These are phyloP conservation scores for Montipora sp. DNA, from an alignment of 64 coral and sea anemone species.

Conservation along the genomic window DNA sequence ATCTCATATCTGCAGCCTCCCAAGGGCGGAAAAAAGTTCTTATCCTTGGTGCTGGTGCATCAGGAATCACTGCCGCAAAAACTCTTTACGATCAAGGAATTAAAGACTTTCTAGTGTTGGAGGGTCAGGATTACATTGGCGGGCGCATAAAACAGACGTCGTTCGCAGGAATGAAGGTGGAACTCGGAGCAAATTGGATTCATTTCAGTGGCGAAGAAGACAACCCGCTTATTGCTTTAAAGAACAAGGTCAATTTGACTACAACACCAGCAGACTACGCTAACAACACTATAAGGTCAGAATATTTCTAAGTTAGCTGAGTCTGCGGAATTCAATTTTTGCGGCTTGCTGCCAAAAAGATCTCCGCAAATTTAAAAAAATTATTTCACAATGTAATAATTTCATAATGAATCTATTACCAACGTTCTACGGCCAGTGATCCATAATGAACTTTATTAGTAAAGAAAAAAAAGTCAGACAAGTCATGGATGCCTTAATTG, in stretches of 20 bases:
- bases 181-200: conserved; percentile 47
- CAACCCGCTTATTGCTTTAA: background rate
- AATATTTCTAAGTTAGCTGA: background rate
- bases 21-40: conserved; percentile 18
- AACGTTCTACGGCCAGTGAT: no score
- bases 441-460: no score
- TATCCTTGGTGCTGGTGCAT: conserved; percentile 44
- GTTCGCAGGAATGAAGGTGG: conserved; percentile 13
- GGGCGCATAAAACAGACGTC: conserved; percentile 4
- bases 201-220: background rate
- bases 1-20: background rate
- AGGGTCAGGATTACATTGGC: conserved; percentile 52
- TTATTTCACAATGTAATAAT: no score
- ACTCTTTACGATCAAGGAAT: conserved; percentile 19
- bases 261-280: background rate
- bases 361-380: no score
- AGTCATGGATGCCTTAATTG: no score
- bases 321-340: no score
- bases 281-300: conserved; percentile 20
- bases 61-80: conserved; percentile 37
- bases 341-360: no score
- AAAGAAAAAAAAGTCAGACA: no score
- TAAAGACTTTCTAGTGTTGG: conserved; percentile 42
- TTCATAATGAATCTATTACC: no score
- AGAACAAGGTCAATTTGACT: background rate